phyloP scores from a whole-genome alignment of 2,888 invertebrate genomes.

The Cartodere bifasciata region DNA sequence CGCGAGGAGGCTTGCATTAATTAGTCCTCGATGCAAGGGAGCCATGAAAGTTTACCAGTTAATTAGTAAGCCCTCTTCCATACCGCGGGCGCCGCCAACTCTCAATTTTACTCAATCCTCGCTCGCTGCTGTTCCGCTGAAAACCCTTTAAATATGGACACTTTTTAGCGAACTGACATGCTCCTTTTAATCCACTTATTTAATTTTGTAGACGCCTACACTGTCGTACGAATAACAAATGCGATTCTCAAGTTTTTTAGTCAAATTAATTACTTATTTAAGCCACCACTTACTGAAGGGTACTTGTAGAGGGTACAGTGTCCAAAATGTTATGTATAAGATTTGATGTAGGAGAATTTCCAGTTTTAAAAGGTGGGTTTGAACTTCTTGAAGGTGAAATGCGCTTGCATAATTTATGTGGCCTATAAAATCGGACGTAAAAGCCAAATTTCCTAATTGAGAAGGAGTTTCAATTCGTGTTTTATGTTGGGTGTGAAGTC shows the following conservation, averaged over 20 bases:
- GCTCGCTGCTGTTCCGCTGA: conserved; percentile 17
- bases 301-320: too few relatives aligned
- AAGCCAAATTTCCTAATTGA: conserved; percentile 34
- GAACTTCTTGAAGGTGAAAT: too few relatives aligned
- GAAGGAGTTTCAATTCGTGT: conserved; percentile 29
- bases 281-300: too few relatives aligned
- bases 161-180: too few relatives aligned
- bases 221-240: too few relatives aligned
- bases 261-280: too few relatives aligned
- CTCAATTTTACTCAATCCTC: conserved; percentile 28
- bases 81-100: conserved; percentile 28
- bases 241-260: too few relatives aligned
- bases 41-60: conserved; percentile 39
- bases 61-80: conserved; percentile 34
- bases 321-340: too few relatives aligned
- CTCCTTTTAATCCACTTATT: too few relatives aligned
- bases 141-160: conserved; percentile 12
- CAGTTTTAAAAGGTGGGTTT: too few relatives aligned
- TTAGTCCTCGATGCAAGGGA: conserved; percentile 36
- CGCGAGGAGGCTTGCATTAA: conserved; percentile 31
- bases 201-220: too few relatives aligned
- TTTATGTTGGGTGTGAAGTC: conserved; percentile 33
- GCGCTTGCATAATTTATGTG: conserved; percentile 28
- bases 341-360: too few relatives aligned
- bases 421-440: conserved; percentile 31